Base-by-base conservation (phyloP, 2,888 invertebrate genomes). In the Apomyelois bistriatella region DNA sequence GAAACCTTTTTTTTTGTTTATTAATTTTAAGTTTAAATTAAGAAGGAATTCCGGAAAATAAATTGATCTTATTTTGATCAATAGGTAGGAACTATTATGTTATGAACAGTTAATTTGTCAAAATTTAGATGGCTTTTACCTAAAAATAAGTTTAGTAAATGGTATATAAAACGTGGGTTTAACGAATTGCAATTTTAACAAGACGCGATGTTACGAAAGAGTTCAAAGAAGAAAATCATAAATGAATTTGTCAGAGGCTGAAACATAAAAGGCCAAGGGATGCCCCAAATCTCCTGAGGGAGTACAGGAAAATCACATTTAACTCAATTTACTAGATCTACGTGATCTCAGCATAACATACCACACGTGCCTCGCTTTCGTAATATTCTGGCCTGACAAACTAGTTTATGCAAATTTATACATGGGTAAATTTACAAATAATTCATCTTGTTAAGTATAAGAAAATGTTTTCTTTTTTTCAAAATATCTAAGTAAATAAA, bases 291-390 rank as follows among this genome's bases (percentile, higher is more conserved):
- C 52, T 55, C 49, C 32, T 10, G 30, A 28, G 37, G 41, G 43
- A 53, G 41, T 40, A 53, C 48, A 53, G 53, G 28, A 52, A 55
- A 59, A 56, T 55, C 57, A 53, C 54, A 53, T 47, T 17, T 54
- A 57, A 59, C 54, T 55, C 53, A 52, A 54, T 56, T 58, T 57
- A 48, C 54, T 55, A 47, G 13, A 12, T 12, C 53, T 55, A 58
- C 55, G 60, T 58, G 58, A 58, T 53, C 37, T 50, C 36, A 30
- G 36, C 36, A 42, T 52, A 60, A 53, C 42, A 52, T 17, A 52
- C 49, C 30, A 55, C 58, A 58, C 57, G 58, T 60, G 56, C 40
- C 52, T 30, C 15, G 42, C 41, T 48, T 47, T 16, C 13, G 10
- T 32, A 52, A 8, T 52, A 48, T 12, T 28, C 13, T 36, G 37